Evolutionary conservation across 2,113 vertebrate species (phyloP).

Genomic region (Myotis brandtii): DNA sequence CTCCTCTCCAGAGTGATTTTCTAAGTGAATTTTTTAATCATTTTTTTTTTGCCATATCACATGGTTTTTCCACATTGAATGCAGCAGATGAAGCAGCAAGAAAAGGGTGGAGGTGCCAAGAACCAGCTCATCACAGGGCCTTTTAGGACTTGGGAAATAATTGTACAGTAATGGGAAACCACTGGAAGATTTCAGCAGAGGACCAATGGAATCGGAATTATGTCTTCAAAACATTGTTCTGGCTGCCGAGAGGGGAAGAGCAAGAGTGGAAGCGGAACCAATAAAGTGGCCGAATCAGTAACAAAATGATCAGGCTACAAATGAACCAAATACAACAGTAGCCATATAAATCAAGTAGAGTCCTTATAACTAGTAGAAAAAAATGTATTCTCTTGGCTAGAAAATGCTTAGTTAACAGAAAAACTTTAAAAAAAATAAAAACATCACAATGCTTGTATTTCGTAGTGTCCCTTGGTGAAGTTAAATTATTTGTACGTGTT

Average conservation of each 20-base stretch:
- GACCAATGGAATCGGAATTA: background rate
- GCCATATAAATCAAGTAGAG: background rate
- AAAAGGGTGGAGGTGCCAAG: background rate
- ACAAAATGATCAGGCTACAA: background rate
- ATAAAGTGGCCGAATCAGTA: background rate
- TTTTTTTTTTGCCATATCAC: background rate
- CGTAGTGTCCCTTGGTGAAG: background rate
- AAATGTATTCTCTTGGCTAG: conserved; percentile 3
- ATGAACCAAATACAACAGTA: background rate
- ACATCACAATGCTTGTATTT: background rate
- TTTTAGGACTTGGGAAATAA: background rate
- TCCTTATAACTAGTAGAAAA: background rate
- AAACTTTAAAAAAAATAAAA: background rate
- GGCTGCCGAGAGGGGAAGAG: background rate
- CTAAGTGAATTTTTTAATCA: background rate
- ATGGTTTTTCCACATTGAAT: background rate
- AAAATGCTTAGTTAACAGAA: background rate
- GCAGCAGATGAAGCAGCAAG: background rate
- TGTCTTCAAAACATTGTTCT: background rate
- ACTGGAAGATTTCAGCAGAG: background rate
- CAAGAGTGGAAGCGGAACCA: background rate
- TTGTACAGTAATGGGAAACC: background rate
- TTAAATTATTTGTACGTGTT: background rate
- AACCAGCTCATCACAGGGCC: background rate
- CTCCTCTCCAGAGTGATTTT: background rate